Conservation (phyloP, 2,797 vertebrate genomes). For the Acomys russatus region DNA sequence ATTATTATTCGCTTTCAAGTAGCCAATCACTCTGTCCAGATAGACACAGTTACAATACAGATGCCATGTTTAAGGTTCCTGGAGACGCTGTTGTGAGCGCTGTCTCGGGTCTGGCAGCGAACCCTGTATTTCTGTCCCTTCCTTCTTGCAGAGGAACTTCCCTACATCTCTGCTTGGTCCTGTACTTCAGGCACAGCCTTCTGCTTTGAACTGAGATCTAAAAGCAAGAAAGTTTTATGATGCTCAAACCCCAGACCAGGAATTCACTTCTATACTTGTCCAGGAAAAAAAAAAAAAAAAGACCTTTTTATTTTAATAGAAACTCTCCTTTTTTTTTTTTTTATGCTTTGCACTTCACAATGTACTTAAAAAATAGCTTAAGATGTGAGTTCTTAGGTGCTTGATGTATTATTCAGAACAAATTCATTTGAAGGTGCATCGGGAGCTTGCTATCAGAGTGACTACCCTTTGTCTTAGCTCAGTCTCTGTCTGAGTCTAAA, state of each 20-base stretch:
- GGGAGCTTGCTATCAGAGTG: neutral
- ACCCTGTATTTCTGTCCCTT: neutral
- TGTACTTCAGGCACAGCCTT: neutral
- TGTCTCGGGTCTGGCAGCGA: neutral
- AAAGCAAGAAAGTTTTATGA: constrained; percentile 66
- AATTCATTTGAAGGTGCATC: constrained; percentile 69
- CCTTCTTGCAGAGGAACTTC: constrained; percentile 3
- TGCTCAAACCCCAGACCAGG: constrained; percentile 1
- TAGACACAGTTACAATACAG: neutral
- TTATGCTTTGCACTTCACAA: constrained; percentile 67
- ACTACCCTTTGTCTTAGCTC: constrained; percentile 69
- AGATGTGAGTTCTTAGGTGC: constrained; percentile 64
- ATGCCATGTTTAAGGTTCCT: neutral
- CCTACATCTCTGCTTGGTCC: neutral
- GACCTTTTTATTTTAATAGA: constrained; percentile 15
- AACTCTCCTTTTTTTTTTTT: constrained; percentile 54
- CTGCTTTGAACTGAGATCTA: constrained; percentile 74
- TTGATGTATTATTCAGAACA: constrained; percentile 82
- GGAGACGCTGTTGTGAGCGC: neutral
- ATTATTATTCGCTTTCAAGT: constrained; percentile 19
- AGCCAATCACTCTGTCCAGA: neutral
- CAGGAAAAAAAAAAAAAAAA: neutral
- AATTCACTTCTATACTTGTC: constrained; percentile 46
- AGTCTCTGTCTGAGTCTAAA: neutral
- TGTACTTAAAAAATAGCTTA: constrained; percentile 65